A percentile compares a stretch with the other conserved stretches of the same genome.
phyloP scores from a whole-genome alignment of 2,113 vertebrate species.

The Nanger granti region DNA sequence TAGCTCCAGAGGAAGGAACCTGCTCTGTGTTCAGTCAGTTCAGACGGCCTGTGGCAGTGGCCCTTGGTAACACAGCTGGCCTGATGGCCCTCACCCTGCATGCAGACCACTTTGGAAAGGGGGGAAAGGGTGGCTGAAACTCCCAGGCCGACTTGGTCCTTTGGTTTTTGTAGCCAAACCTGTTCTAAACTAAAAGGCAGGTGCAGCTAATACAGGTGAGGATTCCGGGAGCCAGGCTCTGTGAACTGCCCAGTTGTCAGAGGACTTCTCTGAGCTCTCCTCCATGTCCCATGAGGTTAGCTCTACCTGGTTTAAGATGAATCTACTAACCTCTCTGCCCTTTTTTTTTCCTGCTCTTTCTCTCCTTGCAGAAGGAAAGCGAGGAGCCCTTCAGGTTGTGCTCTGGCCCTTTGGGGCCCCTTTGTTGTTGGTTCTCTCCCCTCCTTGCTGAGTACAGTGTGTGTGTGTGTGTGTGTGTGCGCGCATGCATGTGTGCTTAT shows the following conservation, averaged over 20 bases:
- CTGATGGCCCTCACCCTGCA: neutral
- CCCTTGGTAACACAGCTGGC: neutral
- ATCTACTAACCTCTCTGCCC: constrained; percentile 71
- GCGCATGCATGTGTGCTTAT: neutral
- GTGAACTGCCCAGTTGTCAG: neutral
- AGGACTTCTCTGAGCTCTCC: neutral
- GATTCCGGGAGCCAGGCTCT: neutral
- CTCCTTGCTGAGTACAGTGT: neutral
- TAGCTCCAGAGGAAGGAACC: neutral
- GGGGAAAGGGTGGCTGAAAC: neutral
- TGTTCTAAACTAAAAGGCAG: neutral
- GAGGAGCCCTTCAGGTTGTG: constrained; percentile 91
- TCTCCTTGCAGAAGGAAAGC: constrained; percentile 86
- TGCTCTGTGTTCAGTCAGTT: neutral
- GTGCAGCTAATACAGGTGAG: neutral
- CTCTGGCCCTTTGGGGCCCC: constrained; percentile 68
- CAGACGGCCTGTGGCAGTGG: neutral
- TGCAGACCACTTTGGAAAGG: neutral
- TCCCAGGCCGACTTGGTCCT: neutral
- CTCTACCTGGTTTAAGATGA: constrained; percentile 29
- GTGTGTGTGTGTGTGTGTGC: neutral
- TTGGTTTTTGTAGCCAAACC: neutral
- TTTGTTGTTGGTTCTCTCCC: constrained; percentile 50
- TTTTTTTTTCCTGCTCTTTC: constrained; percentile 66
- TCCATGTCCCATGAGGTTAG: neutral